These are phyloP conservation scores for Matsumyia berberina DNA, from an alignment of 2,888 invertebrate species.

Conservation along the genomic window DNA sequence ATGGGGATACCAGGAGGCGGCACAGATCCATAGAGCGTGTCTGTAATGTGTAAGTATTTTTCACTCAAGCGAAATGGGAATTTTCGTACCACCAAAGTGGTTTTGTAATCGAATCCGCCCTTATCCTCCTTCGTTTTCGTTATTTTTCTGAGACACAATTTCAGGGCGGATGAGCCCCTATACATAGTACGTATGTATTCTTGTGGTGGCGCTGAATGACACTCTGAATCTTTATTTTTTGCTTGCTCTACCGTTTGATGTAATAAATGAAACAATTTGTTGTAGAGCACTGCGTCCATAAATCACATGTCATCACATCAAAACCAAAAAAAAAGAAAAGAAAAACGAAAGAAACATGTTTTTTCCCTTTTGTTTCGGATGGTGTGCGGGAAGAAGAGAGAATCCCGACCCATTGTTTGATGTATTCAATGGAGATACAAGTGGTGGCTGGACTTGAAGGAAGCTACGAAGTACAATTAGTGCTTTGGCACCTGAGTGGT, in stretches of 20 bases:
- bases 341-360: slow-evolving; percentile 39
- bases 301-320: slow-evolving; percentile 72
- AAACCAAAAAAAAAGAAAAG: slow-evolving; percentile 29
- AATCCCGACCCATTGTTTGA: slow-evolving; percentile 17
- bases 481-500: not conserved
- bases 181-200: too few relatives aligned
- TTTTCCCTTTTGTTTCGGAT: slow-evolving; percentile 26
- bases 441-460: slow-evolving; percentile 7
- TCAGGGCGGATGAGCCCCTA: slow-evolving; percentile 63
- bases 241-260: slow-evolving; percentile 44
- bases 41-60: slow-evolving; percentile 60
- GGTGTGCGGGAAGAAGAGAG: not conserved
- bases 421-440: not conserved
- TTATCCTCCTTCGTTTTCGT: slow-evolving; percentile 39
- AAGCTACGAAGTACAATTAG: not conserved
- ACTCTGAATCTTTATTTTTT: slow-evolving; percentile 32
- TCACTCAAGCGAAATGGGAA: slow-evolving; percentile 63
- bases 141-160: slow-evolving; percentile 13
- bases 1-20: slow-evolving; percentile 5
- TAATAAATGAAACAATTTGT: slow-evolving; percentile 72
- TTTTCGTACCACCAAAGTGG: slow-evolving; percentile 68
- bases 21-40: slow-evolving; percentile 13
- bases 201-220: slow-evolving; percentile 44
- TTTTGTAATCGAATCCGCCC: slow-evolving; percentile 72
- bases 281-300: slow-evolving; percentile 51